phyloP scores from a whole-genome alignment of 1,140 invertebrate species.

The Sycophila sp. region DNA sequence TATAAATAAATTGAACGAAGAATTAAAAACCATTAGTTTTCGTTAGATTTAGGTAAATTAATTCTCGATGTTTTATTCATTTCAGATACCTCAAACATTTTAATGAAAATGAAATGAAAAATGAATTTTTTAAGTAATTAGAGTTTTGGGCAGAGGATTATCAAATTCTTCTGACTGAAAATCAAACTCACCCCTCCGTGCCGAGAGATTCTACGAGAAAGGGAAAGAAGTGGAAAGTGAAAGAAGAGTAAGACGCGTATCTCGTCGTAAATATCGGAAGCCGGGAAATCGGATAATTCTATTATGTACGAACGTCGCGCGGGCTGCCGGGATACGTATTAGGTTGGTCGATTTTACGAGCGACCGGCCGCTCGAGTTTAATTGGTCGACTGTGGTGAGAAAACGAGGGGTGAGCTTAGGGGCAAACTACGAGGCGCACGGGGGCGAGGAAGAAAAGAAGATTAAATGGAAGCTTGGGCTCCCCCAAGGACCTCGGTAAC shows the following conservation, averaged over 20 bases:
- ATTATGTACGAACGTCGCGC: constrained; percentile 6
- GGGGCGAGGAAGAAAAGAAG: constrained; percentile 22
- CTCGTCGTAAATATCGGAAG: constrained; percentile 32
- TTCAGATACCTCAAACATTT: too few relatives aligned
- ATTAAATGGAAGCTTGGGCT: constrained; percentile 26
- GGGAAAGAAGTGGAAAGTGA: background rate
- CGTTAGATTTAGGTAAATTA: too few relatives aligned
- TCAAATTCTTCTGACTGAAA: too few relatives aligned
- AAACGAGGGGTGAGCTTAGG: constrained; percentile 7
- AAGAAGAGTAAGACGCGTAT: background rate
- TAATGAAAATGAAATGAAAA: too few relatives aligned
- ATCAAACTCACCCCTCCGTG: constrained; percentile 2
- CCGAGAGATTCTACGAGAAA: background rate
- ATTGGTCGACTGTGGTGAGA: constrained; percentile 33
- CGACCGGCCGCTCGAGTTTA: constrained; percentile 31
- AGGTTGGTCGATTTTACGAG: constrained; percentile 25
- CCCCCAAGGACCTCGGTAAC: background rate
- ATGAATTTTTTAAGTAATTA: too few relatives aligned
- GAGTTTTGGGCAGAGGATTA: too few relatives aligned
- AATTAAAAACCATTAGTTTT: too few relatives aligned
- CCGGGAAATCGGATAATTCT: constrained; percentile 32
- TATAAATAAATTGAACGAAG: too few relatives aligned
- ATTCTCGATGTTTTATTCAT: too few relatives aligned
- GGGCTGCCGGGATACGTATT: too few relatives aligned
- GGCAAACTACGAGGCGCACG: background rate